Evolutionary conservation across 2,113 vertebrate genomes (phyloP).

Genomic region (Monarcha castaneiventris): DNA sequence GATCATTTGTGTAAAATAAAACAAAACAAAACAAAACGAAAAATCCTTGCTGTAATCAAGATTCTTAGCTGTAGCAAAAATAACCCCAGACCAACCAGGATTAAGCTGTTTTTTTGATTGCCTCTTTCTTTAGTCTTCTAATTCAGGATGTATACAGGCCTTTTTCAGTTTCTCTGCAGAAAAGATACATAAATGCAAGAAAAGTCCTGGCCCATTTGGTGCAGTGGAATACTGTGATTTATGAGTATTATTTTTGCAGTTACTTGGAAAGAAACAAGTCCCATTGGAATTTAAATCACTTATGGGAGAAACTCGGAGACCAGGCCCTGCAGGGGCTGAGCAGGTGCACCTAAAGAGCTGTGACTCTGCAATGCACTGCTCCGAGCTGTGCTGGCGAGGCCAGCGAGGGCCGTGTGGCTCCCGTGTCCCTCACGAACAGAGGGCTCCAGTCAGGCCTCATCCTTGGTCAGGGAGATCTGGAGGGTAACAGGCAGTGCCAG

Average conservation of each 20-base stretch:
- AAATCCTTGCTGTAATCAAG: background rate
- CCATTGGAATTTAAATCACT: background rate
- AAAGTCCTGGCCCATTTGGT: background rate
- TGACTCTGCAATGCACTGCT: rapidly evolving
- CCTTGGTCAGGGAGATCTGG: rapidly evolving
- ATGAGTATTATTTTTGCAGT: background rate
- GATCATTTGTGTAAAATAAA: background rate
- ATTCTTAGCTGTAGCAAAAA: background rate
- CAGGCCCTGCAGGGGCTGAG: background rate
- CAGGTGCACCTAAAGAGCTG: background rate
- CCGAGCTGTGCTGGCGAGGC: background rate
- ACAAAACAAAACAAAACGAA: background rate
- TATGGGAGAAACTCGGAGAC: background rate
- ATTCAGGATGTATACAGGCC: background rate
- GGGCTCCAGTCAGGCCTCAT: background rate
- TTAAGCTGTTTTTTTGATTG: background rate
- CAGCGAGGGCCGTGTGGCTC: background rate
- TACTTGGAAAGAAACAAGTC: background rate
- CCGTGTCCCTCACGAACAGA: rapidly evolving
- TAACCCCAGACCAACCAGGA: background rate
- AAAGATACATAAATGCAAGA: background rate
- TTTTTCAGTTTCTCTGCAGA: background rate
- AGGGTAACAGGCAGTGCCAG: background rate
- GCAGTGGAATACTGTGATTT: background rate
- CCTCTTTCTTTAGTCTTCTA: background rate